Evolutionary conservation across 1,140 invertebrate species (phyloP), one percentile per base, ranked within the genome.

Genomic region (Heliothis subflexa): DNA sequence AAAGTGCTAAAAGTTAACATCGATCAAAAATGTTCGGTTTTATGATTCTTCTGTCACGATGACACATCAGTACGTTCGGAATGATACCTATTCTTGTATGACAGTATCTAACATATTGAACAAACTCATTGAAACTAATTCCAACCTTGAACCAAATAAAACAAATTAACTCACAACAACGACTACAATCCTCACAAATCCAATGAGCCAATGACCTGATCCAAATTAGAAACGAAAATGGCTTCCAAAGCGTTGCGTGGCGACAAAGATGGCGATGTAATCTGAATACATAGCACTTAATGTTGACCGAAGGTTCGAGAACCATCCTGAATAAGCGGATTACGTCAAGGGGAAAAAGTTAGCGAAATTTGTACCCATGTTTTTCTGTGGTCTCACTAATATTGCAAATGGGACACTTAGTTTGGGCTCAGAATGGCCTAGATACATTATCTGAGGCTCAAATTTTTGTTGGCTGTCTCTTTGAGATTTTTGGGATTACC

Each of bases 271-370:
- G 55, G 57, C 33, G 25, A 74, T 74, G 71, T 74, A 74, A 74
- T 74, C 71, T 74, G 71, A 59, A 59, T 49, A 74, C 57, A 74
- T 55, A 55, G 50, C 70, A 74, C 55, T 74, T 61, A 74, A 40
- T 40, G 68, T 40, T 74, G 55, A 61, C 71, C 71, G 54, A 55
- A 33, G 25, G 2, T 28, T 14, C 12, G 40, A 57, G n/a, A 4
- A 21, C 28, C 54, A 47, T 16, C 71, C 71, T 74, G 71, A 74
- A 74, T 74, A 74, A n/a, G 45, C 55, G 57, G 40, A 74, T 74
- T 74, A 74, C 40, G 55, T 45, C 40, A 59, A 49, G 55, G 33
- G 47, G 55, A 50, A 74, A 59, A 61, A 61, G 45, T 74, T 74
- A 21, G 18, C 21, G 55, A 50, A 59, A 74, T 74, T 74, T 61